Evolutionary conservation across 2,113 vertebrate genomes (phyloP), one percentile per base, ranked within the genome.

Genomic region (Phrynosoma blainvillii): DNA sequence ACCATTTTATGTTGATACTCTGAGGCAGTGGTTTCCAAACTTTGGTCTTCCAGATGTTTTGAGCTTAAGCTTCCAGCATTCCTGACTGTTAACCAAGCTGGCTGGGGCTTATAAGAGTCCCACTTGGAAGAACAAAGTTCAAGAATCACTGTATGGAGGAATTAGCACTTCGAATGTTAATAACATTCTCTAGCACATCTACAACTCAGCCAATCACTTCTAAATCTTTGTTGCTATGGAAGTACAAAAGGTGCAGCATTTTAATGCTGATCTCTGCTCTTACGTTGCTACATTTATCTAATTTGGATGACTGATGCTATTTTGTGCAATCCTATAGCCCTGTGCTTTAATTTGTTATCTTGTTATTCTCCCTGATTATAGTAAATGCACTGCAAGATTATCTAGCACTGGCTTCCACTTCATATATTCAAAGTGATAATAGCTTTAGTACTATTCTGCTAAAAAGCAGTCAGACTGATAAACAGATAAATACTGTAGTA

Each of bases 361-460:
- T 21, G 54, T 73, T 84, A 68, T 42, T 70, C 81, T 75, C 13
- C 25, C 27, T 66, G 52, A 65, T 68, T 21, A 32, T 42, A 68
- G 40, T 68, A 86, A 78, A 8, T 78, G 42, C 66, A 54, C 16
- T 52, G 56, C 36, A 78, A 52, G 36, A 52, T 36, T 36, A 36
- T 36, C 36, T 47, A 47, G 47, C 47, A 21, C 80, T 42, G 21
- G 21, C 62, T 42, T 65, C 18, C 59, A 62, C 8, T 14, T 79
- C 70, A 71, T n/a, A 40, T 87, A 62, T 87, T 87, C 47, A 36
- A 40, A 54, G 32, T 70, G 68, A 79, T 80, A 80, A 80, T 71
- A n/a, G 21, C 23, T 80, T 14, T 70, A 79, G 30, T 86, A 70
- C 42, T 56, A n/a, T 56, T 84, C 47, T 73, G 16, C 66, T 56